Percentiles rank a stretch among this genome's conserved stretches.
Evolutionary conservation across 2,797 vertebrate species (phyloP).

Genomic region (Remorina albescens): DNA sequence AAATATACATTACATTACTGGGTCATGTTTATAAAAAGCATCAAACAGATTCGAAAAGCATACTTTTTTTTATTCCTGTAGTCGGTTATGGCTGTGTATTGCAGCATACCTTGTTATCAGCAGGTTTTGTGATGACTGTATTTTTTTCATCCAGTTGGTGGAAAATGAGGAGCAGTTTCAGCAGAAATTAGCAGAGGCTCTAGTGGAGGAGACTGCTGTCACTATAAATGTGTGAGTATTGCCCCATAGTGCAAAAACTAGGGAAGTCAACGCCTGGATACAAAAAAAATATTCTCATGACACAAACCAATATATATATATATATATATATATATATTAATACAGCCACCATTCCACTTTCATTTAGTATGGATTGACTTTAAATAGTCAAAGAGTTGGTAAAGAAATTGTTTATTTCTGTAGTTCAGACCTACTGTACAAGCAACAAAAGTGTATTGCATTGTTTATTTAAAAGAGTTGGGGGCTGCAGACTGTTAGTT

Average conservation of each 20-base stretch:
- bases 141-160: constrained; percentile 75
- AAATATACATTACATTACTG: not conserved
- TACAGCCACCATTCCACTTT: not conserved
- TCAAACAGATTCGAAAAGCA: not conserved
- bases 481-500: not conserved
- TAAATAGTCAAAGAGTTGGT: not conserved
- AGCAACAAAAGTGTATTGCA: not conserved
- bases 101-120: not conserved
- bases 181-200: constrained; percentile 75
- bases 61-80: not conserved
- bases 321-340: not conserved
- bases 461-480: not conserved
- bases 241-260: not conserved
- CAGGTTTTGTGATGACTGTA: constrained; percentile 29
- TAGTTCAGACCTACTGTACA: not conserved
- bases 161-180: constrained; percentile 83
- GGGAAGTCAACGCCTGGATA: not conserved
- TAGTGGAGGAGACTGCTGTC: constrained; percentile 74
- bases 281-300: constrained; percentile 2
- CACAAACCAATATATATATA: too few species aligned
- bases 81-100: not conserved
- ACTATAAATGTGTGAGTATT: constrained; percentile 80
- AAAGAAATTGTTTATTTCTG: not conserved
- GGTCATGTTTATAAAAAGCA: not conserved
- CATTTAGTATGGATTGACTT: not conserved